Conservation (phyloP, 2,113 vertebrate species). For the Crotalus tigris region DNA sequence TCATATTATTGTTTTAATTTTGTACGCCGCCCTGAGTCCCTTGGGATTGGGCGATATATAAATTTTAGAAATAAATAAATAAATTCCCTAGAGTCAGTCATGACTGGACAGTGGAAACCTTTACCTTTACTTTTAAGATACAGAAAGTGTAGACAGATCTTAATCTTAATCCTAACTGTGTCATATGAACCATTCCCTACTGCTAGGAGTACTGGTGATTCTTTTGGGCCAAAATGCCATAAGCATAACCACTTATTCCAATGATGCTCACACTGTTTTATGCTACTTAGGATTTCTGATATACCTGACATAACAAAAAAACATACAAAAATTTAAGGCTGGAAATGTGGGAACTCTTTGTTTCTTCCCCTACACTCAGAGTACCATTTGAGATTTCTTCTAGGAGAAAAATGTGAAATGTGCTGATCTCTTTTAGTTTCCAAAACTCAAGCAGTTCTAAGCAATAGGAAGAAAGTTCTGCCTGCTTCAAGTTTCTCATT, state of each 20-base stretch:
- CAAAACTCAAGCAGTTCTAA: background rate
- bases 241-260: background rate
- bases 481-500: conserved; percentile 32
- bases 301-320: background rate
- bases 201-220: no score
- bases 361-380: background rate
- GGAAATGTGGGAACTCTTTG: no score
- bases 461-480: background rate
- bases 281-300: background rate
- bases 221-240: background rate
- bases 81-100: no score
- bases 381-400: background rate
- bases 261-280: background rate
- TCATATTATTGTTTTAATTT: no score
- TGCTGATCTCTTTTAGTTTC: background rate
- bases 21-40: no score
- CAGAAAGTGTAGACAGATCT: background rate
- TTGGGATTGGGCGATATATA: no score
- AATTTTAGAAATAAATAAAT: no score
- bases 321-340: background rate
- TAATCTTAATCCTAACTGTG: background rate
- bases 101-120: no score
- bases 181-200: background rate
- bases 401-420: background rate
- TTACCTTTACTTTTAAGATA: background rate